Evolutionary conservation across 2,888 invertebrate species (phyloP).

Genomic region (Panopea generosa): DNA sequence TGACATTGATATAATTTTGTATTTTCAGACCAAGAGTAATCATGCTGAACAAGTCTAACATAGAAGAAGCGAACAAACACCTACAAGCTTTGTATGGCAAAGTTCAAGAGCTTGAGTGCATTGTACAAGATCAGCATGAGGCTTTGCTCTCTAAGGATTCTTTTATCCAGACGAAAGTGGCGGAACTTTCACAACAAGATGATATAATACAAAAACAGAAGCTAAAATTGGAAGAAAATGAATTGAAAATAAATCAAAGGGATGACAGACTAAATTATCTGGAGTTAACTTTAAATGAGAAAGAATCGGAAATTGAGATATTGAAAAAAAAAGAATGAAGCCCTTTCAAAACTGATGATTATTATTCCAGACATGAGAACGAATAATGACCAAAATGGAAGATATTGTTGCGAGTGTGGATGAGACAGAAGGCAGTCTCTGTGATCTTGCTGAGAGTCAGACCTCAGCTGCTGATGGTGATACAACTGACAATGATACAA

Average conservation of each 20-base stretch:
- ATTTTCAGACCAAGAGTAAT: no score
- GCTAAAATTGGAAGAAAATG: slow-evolving; percentile 28
- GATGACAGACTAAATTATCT: slow-evolving; percentile 21
- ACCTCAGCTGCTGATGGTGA: slow-evolving; percentile 26
- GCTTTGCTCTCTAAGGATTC: slow-evolving; percentile 71
- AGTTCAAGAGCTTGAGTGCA: slow-evolving; percentile 80
- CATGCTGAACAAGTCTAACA: slow-evolving; percentile 78
- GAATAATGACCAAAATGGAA: slow-evolving; percentile 26
- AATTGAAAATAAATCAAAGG: slow-evolving; percentile 10
- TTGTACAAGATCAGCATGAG: slow-evolving; percentile 73
- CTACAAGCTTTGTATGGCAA: slow-evolving; percentile 80
- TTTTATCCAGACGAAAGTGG: slow-evolving; percentile 66
- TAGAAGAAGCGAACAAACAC: slow-evolving; percentile 84
- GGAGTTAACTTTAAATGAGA: slow-evolving; percentile 10
- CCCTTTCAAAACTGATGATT: slow-evolving; percentile 27
- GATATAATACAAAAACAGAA: slow-evolving; percentile 63
- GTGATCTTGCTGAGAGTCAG: background rate
- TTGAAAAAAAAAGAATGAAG: slow-evolving; percentile 25
- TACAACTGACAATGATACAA: slow-evolving; percentile 1
- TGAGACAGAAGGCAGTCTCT: background rate
- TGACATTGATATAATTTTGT: no score
- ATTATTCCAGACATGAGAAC: slow-evolving; percentile 41
- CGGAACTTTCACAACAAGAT: slow-evolving; percentile 66
- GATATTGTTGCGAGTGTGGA: slow-evolving; percentile 13
- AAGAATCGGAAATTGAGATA: slow-evolving; percentile 21